Evolutionary conservation across 2,797 vertebrate species (phyloP).

Genomic region (Australoheros facetus): DNA sequence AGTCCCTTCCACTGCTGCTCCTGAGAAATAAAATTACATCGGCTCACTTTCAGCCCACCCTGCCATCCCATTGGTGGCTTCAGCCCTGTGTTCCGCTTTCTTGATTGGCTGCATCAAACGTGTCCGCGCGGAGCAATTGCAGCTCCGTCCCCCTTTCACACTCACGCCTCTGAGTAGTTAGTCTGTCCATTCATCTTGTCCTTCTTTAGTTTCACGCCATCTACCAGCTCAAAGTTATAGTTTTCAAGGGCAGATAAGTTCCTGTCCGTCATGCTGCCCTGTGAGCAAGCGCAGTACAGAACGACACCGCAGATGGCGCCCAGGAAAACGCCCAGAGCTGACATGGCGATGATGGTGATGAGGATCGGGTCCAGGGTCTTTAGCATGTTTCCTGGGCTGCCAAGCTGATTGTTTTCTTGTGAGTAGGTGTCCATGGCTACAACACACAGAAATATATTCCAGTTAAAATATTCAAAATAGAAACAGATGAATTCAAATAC

Average conservation of each 20-base stretch:
- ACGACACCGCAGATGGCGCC: conserved; percentile 96
- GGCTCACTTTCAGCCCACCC: conserved; percentile 75
- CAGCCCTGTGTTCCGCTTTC: conserved; percentile 66
- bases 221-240: conserved; percentile 99
- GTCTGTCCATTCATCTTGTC: conserved; percentile 97
- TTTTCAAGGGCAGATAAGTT: conserved; percentile 98
- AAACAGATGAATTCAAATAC: neutral
- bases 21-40: conserved; percentile 94
- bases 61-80: conserved; percentile 65
- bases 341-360: conserved; percentile 99
- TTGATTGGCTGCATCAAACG: conserved; percentile 59
- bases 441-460: neutral
- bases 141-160: conserved; percentile 30
- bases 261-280: conserved; percentile 92
- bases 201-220: conserved; percentile 98
- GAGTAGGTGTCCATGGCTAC: conserved; percentile 66
- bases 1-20: conserved; percentile 92
- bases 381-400: conserved; percentile 89
- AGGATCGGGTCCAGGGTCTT: conserved; percentile 98
- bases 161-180: conserved; percentile 96
- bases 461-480: neutral
- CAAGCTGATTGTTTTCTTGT: conserved; percentile 64
- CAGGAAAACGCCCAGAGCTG: conserved; percentile 91
- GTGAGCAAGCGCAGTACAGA: conserved; percentile 96
- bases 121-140: conserved; percentile 42